Evolutionary conservation across 1,140 invertebrate species (phyloP), one percentile per base, ranked within the genome.

Genomic region (Pygmarrhopalites habei): DNA sequence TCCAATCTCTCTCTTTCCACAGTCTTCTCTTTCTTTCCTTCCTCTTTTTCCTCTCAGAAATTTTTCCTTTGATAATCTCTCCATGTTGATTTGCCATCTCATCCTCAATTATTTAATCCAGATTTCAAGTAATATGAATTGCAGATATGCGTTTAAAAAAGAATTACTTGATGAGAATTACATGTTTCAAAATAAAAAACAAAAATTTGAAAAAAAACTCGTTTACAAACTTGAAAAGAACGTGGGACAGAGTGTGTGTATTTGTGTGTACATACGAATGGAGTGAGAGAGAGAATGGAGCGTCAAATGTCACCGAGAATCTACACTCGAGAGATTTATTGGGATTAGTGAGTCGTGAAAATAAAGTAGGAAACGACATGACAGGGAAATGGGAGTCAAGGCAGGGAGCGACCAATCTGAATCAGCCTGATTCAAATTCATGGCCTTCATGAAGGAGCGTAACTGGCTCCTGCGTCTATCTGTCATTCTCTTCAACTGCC

Each of bases 281-380:
- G n/a, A n/a, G n/a, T n/a, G n/a, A n/a, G n/a, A n/a, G n/a, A 12
- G 7, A 21, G 7, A 49, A 23, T 12, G 46, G 46, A 49, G 19
- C 23, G 7, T 49, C 7, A 49, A 49, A 49, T 49, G 46, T 49
- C 46, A 49, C 46, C 46, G 46, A 12, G 19, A 49, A 23, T 23
- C 12, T 49, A 49, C 23, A 12, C 23, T 49, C 46, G n/a, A 49
- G 12, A 49, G 46, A 49, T 49, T 49, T 49, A 49, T 49, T 49
- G 12, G 7, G 46, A 49, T 49, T 49, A 49, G 12, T 21, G 7
- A 49, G 12, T 49, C 23, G 46, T 21, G 46, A 49, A 7, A 49
- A 49, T 49, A 49, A 49, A 49, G 46, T 49, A 49, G 46, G 7
- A 49, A 49, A 49, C 46, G 46, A 23, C 23, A 49, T 49, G 46